phyloP scores from a whole-genome alignment of 2,888 invertebrate species.

The Zeuzera pyrina region DNA sequence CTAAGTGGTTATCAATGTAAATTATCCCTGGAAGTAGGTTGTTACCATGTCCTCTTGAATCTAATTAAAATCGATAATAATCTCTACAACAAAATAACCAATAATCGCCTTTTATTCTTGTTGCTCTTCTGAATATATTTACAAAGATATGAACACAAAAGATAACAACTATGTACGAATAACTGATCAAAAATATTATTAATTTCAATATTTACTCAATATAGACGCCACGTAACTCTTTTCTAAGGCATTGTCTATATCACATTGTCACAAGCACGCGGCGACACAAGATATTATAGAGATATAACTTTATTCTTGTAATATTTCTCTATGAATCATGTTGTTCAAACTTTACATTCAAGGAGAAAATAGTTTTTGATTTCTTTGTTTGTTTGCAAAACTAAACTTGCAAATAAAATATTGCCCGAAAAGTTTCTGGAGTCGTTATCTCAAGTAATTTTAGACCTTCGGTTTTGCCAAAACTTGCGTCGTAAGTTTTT shows the following conservation, averaged over 20 bases:
- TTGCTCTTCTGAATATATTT: too few species aligned
- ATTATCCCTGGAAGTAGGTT: too few species aligned
- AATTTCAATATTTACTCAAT: slow-evolving; percentile 10
- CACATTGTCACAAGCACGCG: slow-evolving; percentile 67
- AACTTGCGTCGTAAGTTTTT: not conserved
- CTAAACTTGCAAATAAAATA: slow-evolving; percentile 1
- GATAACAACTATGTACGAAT: slow-evolving; percentile 9
- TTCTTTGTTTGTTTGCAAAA: not conserved
- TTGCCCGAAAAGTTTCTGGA: not conserved
- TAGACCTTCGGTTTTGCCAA: too few species aligned
- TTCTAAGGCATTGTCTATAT: slow-evolving; percentile 66
- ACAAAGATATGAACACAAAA: too few species aligned
- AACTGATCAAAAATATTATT: slow-evolving; percentile 10
- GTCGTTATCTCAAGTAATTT: too few species aligned
- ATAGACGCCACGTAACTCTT: slow-evolving; percentile 56
- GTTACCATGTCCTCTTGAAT: too few species aligned
- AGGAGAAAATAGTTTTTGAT: slow-evolving; percentile 1
- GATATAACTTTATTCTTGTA: slow-evolving; percentile 61
- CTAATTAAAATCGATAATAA: too few species aligned
- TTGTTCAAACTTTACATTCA: slow-evolving; percentile 10
- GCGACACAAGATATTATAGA: slow-evolving; percentile 63
- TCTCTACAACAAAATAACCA: too few species aligned
- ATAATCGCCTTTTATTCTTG: too few species aligned
- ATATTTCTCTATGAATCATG: slow-evolving; percentile 48
- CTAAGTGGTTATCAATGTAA: too few species aligned